Evolutionary conservation across 1,140 invertebrate genomes (phyloP), one percentile per base, ranked within the genome.

Genomic region (Drosophila tani): DNA sequence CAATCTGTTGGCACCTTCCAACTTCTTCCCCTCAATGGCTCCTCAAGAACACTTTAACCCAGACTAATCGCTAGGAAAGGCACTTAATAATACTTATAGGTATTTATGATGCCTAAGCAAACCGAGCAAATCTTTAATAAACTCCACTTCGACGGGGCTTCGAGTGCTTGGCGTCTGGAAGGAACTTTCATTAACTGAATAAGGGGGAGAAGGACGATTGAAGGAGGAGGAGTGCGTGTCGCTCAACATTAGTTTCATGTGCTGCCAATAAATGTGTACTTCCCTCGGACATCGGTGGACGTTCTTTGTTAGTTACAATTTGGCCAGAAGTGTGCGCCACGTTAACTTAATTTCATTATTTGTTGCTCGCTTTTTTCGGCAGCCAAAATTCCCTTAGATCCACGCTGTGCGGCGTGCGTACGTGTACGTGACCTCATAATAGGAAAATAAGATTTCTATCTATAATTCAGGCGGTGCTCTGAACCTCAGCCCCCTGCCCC

Each of bases 381-480:
- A 24, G 35, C 14, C 29, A 50, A 24, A 55, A 49, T 59, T 65
- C 43, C 17, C n/a, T 46, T 24, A 46, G 32, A 45, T 63, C 17
- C 27, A 21, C 45, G 21, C 32, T 46, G n/a, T 64, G 55, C 53
- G 63, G 47, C 76, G 53, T 63, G 81, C 81, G 85, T 88, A 88
- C 84, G 85, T 74, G 85, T 88, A 88, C 84, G 84, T 88, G 84
- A 88, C 85, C 84, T 81, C 81, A 84, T 90, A 90, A 84, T 84
- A 81, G 77, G 66, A 75, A 84, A 88, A 87, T 79, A 88, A 90
- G 84, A 88, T 88, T 88, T 90, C 74, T 90, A 88, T 88, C 84
- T 88, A 88, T 79, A 88, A 88, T 90, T 90, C 84, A 75, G 74
- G 59, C 73, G 17, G 59, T 57, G 83, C 79, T 73, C 73, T 63